phyloP scores from a whole-genome alignment of 2,797 vertebrate genomes.

The Oreochromis grahami region DNA sequence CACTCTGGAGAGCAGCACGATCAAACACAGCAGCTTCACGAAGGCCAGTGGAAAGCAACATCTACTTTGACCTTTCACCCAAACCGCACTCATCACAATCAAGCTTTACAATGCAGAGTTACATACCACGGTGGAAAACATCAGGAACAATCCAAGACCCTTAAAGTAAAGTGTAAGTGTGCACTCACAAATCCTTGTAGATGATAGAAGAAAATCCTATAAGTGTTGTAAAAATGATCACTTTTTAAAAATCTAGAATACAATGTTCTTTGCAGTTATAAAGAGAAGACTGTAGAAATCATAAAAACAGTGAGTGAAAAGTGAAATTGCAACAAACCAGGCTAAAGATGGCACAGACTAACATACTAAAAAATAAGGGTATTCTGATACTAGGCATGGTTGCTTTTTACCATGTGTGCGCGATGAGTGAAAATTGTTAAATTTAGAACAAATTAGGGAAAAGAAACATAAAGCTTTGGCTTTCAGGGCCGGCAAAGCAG shows the following conservation, averaged over 20 bases:
- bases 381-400: background rate
- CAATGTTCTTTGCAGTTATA: background rate
- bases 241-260: background rate
- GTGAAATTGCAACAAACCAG: background rate
- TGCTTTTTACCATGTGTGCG: background rate
- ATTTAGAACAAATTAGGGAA: background rate
- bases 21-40: background rate
- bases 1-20: slow-evolving; percentile 11
- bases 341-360: background rate
- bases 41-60: slow-evolving; percentile 43
- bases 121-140: slow-evolving; percentile 29
- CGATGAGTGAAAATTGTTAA: background rate
- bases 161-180: slow-evolving; percentile 65
- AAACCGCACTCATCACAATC: slow-evolving; percentile 31
- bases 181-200: background rate
- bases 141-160: background rate
- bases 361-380: background rate
- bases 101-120: slow-evolving; percentile 41
- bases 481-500: too few species aligned
- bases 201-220: background rate
- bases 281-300: background rate
- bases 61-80: slow-evolving; percentile 58
- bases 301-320: background rate
- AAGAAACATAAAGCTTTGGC: too few species aligned
- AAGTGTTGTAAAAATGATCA: background rate